phyloP scores from a whole-genome alignment of 2,888 invertebrate genomes.

The Trissoscelio sp. region DNA sequence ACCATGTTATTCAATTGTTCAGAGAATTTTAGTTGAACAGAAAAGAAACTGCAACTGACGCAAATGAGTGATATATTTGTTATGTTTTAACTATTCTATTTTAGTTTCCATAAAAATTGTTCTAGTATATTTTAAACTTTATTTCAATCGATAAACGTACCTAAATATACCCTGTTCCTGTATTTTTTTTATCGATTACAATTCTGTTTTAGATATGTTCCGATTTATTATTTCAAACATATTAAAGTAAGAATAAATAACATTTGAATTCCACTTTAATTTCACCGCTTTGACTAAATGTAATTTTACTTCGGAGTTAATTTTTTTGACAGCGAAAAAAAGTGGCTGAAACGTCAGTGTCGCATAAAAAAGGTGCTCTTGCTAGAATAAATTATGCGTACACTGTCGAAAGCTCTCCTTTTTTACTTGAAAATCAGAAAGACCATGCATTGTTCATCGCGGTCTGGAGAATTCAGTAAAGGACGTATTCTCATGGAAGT shows the following conservation, averaged over 20 bases:
- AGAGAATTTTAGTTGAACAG: no score
- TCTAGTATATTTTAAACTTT: constrained; percentile 14
- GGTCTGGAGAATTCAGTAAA: constrained; percentile 11
- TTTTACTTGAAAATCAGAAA: constrained; percentile 18
- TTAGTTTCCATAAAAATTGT: constrained; percentile 1
- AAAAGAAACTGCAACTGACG: background rate
- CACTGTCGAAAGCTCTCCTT: constrained; percentile 4
- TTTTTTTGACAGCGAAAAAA: background rate
- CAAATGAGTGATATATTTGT: background rate
- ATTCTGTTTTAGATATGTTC: no score
- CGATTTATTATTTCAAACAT: no score
- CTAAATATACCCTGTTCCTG: background rate
- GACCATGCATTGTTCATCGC: constrained; percentile 18
- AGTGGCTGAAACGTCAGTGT: background rate
- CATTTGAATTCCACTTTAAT: no score
- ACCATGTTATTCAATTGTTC: no score
- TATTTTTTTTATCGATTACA: no score
- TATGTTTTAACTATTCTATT: background rate
- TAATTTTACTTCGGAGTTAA: no score
- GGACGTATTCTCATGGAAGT: constrained; percentile 3
- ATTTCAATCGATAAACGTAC: constrained; percentile 5
- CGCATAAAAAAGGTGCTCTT: background rate
- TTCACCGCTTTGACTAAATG: no score
- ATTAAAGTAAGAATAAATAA: no score
- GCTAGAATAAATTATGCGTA: background rate